Evolutionary conservation across 2,113 vertebrate genomes (phyloP), one percentile per base, ranked within the genome.

Genomic region (Upupa epops): DNA sequence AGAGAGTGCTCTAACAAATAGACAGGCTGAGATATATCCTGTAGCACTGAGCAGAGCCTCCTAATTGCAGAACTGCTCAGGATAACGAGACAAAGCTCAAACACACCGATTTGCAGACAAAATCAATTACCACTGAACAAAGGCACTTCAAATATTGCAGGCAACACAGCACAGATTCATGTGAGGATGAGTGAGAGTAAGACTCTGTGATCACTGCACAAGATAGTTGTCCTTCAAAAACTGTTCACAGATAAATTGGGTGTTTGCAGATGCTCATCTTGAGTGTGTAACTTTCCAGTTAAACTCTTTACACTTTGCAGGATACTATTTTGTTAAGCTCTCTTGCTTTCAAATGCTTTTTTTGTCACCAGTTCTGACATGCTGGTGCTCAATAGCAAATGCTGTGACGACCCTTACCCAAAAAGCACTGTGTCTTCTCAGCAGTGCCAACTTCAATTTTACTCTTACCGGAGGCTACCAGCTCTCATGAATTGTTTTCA

Each of bases 401-500:
- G 54, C 49, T 64, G 52, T 66, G 16, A 61, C 91, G 88, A 88
- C 73, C 59, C 88, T 90, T 83, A 87, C 49, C 12, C 64, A 45
- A 72, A 60, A 61, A 8, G 32, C 56, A 37, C 56, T 48, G 26
- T 56, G 55, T 60, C 66, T 82, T 89, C 75, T 85, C 68, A 59
- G 51, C 70, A 55, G 74, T 64, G 54, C 51, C 77, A 84, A 60
- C 54, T 92, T 82, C 52, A 36, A 26, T 80, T 81, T 79, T 89
- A 78, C 61, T 68, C 9, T 69, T 82, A 81, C 65, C 84, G n/a
- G 21, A 70, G 82, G 78, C 70, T 71, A 84, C 42, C 13, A n/a
- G n/a, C 77, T 92, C 89, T 94, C 49, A 60, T 59, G 31, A 77
- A 60, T 19, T 49, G 17, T 76, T 90, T 89, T 91, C 63, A 66